Conservation (phyloP, 1,140 invertebrate species). For the Trichonephila clavipes region DNA sequence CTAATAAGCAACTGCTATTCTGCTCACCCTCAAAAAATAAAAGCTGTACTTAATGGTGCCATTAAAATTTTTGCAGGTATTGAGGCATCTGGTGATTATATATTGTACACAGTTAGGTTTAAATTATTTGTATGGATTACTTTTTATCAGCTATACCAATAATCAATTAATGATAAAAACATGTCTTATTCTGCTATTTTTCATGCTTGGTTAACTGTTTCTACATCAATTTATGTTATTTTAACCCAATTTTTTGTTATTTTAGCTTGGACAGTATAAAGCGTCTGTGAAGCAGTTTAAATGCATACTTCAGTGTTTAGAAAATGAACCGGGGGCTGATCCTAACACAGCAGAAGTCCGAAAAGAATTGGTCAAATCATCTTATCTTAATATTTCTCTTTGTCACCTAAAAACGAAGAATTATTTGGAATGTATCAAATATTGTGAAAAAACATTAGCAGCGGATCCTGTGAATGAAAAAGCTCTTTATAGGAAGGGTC, state of each 20-base stretch:
- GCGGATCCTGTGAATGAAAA: constrained; percentile 92
- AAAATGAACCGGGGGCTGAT: constrained; percentile 76
- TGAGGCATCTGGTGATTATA: no score
- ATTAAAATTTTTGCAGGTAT: no score
- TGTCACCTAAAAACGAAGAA: constrained; percentile 92
- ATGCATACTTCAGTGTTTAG: constrained; percentile 84
- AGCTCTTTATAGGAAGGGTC: constrained; percentile 92
- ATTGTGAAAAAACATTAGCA: constrained; percentile 87
- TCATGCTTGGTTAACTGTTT: no score
- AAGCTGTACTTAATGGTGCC: no score
- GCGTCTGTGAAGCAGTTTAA: constrained; percentile 95
- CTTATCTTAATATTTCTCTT: constrained; percentile 91
- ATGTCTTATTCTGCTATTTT: no score
- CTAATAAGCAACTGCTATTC: no score
- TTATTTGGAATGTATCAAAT: constrained; percentile 86
- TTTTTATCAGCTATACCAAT: no score
- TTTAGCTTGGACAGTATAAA: constrained; percentile 86
- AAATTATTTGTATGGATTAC: no score
- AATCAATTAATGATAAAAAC: no score
- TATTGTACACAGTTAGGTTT: no score
- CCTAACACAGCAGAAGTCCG: constrained; percentile 82
- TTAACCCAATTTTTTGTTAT: not conserved
- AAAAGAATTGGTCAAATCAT: constrained; percentile 86
- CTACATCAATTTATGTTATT: no score
- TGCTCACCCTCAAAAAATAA: no score